Conservation (phyloP, 2,888 invertebrate species). For the Synergus umbraculus region DNA sequence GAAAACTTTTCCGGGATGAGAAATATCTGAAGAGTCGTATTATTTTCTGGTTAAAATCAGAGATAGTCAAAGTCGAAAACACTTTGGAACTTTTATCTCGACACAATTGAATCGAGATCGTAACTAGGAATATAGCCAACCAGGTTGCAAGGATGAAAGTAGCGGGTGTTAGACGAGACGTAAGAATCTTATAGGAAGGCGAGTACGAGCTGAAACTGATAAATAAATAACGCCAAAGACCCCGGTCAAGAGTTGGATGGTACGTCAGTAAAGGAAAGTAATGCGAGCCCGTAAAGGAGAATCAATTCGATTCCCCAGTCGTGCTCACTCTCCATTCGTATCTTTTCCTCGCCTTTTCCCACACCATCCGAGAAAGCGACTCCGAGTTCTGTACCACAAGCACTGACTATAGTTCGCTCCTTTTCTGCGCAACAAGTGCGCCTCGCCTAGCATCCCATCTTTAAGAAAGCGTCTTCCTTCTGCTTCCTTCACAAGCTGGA, state of each 20-base stretch:
- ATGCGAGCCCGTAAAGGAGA: conserved; percentile 73
- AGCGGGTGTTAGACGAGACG: conserved; percentile 28
- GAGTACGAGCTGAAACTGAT: conserved; percentile 60
- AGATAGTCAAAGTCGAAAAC: conserved; percentile 14
- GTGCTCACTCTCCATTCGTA: conserved; percentile 56
- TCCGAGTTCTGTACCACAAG: conserved; percentile 43
- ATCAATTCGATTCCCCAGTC: conserved; percentile 75
- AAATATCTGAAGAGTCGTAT: not conserved
- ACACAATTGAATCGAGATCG: conserved; percentile 37
- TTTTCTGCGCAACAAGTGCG: conserved; percentile 75
- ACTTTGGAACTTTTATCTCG: conserved; percentile 29
- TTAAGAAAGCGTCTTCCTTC: conserved; percentile 67
- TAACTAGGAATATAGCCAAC: not conserved
- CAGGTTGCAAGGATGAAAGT: conserved; percentile 21
- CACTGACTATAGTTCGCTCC: conserved; percentile 54
- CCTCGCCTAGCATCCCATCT: conserved; percentile 68
- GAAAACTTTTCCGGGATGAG: not conserved
- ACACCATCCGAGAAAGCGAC: conserved; percentile 44
- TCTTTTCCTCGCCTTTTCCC: conserved; percentile 55
- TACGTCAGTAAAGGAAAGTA: conserved; percentile 68
- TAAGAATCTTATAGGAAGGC: conserved; percentile 34
- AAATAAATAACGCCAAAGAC: conserved; percentile 66
- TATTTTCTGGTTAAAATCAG: conserved; percentile 1
- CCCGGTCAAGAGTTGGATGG: conserved; percentile 66
- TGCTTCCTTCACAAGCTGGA: conserved; percentile 45